Conservation (phyloP, 2,797 vertebrate genomes). For the Amblyraja radiata region DNA sequence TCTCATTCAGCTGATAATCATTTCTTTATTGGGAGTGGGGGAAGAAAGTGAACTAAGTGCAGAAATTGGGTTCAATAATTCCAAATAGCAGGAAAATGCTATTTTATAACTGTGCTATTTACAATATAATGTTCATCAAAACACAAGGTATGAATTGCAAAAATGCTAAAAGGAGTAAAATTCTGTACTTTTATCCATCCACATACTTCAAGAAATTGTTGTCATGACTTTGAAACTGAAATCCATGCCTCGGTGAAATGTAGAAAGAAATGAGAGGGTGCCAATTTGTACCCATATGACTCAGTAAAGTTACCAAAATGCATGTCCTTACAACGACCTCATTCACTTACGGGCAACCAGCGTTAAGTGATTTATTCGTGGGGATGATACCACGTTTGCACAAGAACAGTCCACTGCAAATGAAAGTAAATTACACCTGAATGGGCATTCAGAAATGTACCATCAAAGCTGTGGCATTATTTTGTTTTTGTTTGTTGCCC, state of each 20-base stretch:
- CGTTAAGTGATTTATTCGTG: background rate
- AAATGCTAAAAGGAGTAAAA: background rate
- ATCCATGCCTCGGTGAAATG: background rate
- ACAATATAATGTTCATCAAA: background rate
- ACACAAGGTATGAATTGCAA: background rate
- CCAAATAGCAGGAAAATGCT: background rate
- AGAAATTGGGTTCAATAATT: background rate
- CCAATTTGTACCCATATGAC: background rate
- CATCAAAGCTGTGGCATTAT: background rate
- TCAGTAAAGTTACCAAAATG: background rate
- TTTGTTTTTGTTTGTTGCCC: background rate
- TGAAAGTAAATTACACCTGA: background rate
- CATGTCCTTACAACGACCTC: background rate
- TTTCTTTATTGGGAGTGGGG: background rate
- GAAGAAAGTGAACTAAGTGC: background rate
- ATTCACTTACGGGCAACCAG: background rate
- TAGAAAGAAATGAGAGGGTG: background rate
- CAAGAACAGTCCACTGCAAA: background rate
- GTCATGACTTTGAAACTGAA: background rate
- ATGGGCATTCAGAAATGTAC: background rate
- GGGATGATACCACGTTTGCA: background rate
- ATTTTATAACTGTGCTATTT: background rate
- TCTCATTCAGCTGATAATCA: background rate
- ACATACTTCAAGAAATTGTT: background rate
- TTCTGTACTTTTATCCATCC: background rate